These are phyloP conservation scores for Platynereis dumerilii DNA, from an alignment of 2,888 invertebrate genomes.

Conservation along the genomic window DNA sequence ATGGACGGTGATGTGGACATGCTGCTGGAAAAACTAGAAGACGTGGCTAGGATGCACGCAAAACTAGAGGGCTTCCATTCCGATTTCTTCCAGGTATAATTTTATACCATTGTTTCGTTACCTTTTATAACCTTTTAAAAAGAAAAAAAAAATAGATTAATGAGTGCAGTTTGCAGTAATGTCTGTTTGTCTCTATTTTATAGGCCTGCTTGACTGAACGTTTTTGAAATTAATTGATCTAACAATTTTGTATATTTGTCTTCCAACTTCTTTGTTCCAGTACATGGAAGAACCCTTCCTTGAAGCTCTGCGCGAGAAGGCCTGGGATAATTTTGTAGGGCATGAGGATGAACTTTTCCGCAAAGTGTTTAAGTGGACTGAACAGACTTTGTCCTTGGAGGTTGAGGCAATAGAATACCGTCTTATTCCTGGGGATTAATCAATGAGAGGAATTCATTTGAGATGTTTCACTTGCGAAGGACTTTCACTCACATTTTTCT, in stretches of 20 bases:
- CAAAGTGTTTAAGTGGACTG: conserved; percentile 22
- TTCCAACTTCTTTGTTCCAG: conserved; percentile 20
- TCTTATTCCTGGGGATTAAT: conserved; percentile 27
- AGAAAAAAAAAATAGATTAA: not conserved
- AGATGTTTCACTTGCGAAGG: too few species aligned
- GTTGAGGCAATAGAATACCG: conserved; percentile 28
- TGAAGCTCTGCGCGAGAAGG: conserved; percentile 18
- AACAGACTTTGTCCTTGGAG: conserved; percentile 17
- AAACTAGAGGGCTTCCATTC: conserved; percentile 24
- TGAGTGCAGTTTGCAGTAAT: too few species aligned
- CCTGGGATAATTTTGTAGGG: conserved; percentile 22
- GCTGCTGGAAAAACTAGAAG: conserved; percentile 18
- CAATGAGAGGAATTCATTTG: too few species aligned
- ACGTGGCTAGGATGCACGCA: conserved; percentile 23
- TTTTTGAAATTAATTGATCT: too few species aligned
- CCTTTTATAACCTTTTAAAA: not conserved
- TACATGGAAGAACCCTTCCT: conserved; percentile 22
- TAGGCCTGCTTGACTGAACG: too few species aligned
- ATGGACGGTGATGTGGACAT: conserved; percentile 20
- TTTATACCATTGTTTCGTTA: too few species aligned
- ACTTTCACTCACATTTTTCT: too few species aligned
- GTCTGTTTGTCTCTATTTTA: too few species aligned
- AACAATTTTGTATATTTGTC: too few species aligned
- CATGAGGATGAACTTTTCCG: conserved; percentile 20
- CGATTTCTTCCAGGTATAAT: conserved; percentile 26